phyloP scores from a whole-genome alignment of 2,888 invertebrate genomes.

The Brenthis ino region DNA sequence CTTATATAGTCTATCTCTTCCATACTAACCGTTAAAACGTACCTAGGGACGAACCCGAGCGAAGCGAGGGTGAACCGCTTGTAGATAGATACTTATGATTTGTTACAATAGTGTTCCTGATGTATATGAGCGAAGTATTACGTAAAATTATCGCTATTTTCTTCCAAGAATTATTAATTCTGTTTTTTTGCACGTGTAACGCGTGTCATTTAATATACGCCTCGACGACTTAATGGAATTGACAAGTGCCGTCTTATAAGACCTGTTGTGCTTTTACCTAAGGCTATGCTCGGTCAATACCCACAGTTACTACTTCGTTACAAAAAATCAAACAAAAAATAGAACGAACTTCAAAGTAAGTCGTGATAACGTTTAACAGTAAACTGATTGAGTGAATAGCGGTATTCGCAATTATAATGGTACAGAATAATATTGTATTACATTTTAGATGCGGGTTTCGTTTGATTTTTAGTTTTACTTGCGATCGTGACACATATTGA shows the following conservation, averaged over 20 bases:
- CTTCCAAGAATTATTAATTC: conserved; percentile 1
- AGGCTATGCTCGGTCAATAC: conserved; percentile 28
- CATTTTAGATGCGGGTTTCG: conserved; percentile 23
- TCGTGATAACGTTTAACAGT: conserved; percentile 63
- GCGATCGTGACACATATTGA: background rate
- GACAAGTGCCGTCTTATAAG: conserved; percentile 15
- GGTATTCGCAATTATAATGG: conserved; percentile 49
- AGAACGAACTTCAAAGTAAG: conserved; percentile 39
- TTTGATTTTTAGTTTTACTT: conserved; percentile 12
- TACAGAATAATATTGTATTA: conserved; percentile 43
- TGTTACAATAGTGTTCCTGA: too few species aligned
- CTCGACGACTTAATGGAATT: conserved; percentile 19
- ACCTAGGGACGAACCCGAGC: too few species aligned
- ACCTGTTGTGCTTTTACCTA: conserved; percentile 20
- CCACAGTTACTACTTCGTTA: conserved; percentile 16
- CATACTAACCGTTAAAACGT: too few species aligned
- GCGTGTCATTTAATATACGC: conserved; percentile 20
- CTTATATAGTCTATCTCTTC: too few species aligned
- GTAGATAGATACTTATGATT: too few species aligned
- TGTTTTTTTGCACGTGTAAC: conserved; percentile 18
- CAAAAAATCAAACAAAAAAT: conserved; percentile 35
- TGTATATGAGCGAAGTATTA: too few species aligned
- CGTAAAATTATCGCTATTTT: background rate
- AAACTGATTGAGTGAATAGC: conserved; percentile 60
- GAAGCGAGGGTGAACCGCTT: too few species aligned